Conservation (phyloP, 1,140 invertebrate genomes). For the Aphis gossypii region DNA sequence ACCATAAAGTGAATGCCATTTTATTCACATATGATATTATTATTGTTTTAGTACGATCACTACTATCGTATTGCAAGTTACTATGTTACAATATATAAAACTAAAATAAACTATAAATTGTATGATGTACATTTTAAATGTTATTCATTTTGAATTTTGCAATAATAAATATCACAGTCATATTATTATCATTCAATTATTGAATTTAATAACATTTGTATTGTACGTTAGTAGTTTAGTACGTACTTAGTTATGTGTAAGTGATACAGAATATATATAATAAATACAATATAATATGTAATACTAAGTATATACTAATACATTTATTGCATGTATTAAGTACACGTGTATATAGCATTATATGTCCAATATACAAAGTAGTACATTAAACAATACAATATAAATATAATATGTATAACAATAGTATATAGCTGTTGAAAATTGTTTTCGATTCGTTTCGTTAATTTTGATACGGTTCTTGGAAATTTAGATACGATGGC, state of each 20-base stretch:
- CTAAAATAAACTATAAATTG: neutral
- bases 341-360: neutral
- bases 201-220: too few species aligned
- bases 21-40: neutral
- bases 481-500: constrained; percentile 5
- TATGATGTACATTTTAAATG: too few species aligned
- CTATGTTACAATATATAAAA: neutral
- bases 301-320: neutral
- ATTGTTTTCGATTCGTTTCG: constrained; percentile 30
- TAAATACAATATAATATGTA: neutral
- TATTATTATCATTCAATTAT: too few species aligned
- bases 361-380: neutral
- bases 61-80: neutral
- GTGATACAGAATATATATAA: too few species aligned
- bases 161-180: too few species aligned
- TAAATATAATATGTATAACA: too few species aligned
- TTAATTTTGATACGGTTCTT: constrained; percentile 33
- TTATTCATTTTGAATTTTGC: too few species aligned
- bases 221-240: too few species aligned
- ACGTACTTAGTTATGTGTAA: too few species aligned
- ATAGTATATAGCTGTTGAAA: neutral
- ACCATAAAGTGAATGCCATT: neutral
- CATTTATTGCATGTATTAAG: neutral
- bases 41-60: neutral
- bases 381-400: neutral